Conservation (phyloP, 1,140 invertebrate genomes). For the Nymphalis io region DNA sequence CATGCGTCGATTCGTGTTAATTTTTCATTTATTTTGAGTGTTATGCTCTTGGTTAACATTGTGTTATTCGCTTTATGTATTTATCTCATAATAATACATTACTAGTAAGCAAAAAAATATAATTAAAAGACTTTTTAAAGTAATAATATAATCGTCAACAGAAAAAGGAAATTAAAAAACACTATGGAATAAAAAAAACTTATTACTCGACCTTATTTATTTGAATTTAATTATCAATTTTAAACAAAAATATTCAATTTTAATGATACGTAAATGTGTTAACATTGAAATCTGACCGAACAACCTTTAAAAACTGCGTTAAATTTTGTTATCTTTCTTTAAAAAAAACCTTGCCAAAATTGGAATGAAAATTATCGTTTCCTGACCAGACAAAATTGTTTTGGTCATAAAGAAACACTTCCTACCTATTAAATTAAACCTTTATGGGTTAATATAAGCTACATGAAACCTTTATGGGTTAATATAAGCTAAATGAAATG, state of each 20-base stretch:
- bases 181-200: background rate
- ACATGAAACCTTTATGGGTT: too few species aligned
- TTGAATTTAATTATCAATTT: background rate
- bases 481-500: too few species aligned
- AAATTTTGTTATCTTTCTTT: slow-evolving; percentile 33
- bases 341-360: slow-evolving; percentile 34
- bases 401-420: slow-evolving; percentile 18
- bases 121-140: background rate
- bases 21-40: slow-evolving; percentile 12
- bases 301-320: slow-evolving; percentile 29
- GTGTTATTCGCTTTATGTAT: background rate
- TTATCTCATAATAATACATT: too few species aligned
- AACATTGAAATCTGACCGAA: slow-evolving; percentile 17
- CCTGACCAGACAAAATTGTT: slow-evolving; percentile 9
- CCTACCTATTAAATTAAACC: slow-evolving; percentile 22
- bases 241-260: slow-evolving; percentile 18
- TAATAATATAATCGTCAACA: background rate
- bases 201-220: slow-evolving; percentile 1
- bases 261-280: slow-evolving; percentile 12
- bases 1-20: slow-evolving; percentile 27
- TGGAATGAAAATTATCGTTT: slow-evolving; percentile 21
- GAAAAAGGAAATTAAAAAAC: background rate
- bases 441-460: slow-evolving; percentile 3
- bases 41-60: background rate
- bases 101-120: too few species aligned